A percentile compares a stretch with the other conserved stretches of the same genome.
These are phyloP conservation scores for Perithous albicinctus DNA, from an alignment of 2,888 invertebrate genomes.

Conservation along the genomic window DNA sequence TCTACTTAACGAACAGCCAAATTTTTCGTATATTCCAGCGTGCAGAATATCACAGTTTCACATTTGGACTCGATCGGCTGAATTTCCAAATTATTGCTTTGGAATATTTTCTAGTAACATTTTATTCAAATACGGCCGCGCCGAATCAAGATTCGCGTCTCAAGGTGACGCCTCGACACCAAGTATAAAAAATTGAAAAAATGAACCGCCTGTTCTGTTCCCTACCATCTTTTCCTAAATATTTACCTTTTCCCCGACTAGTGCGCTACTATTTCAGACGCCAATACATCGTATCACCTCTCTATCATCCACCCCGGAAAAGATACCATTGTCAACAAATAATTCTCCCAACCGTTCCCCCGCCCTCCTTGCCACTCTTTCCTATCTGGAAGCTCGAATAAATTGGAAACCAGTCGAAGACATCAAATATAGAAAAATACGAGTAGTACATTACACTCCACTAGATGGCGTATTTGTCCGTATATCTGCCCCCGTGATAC, in stretches of 20 bases:
- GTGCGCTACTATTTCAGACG: neutral
- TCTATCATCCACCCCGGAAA: neutral
- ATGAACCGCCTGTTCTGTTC: no score
- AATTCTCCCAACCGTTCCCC: neutral
- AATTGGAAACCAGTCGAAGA: conserved; percentile 1
- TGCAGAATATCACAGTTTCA: no score
- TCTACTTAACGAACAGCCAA: neutral
- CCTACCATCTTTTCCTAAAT: no score
- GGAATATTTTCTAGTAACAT: no score
- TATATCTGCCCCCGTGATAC: conserved; percentile 32
- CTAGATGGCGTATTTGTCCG: conserved; percentile 24
- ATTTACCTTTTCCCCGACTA: no score
- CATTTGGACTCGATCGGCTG: no score
- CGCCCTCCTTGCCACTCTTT: neutral
- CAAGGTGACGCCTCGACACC: no score
- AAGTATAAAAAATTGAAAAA: no score
- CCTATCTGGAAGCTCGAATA: neutral
- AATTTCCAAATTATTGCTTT: no score
- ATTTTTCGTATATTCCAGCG: neutral
- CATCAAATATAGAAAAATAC: conserved; percentile 35
- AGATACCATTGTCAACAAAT: neutral
- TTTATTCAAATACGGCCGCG: no score
- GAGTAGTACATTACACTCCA: conserved; percentile 7
- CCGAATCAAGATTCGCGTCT: no score
- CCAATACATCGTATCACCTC: neutral